These are phyloP conservation scores for Tipula unca DNA, from an alignment of 2,888 invertebrate genomes.

Conservation along the genomic window DNA sequence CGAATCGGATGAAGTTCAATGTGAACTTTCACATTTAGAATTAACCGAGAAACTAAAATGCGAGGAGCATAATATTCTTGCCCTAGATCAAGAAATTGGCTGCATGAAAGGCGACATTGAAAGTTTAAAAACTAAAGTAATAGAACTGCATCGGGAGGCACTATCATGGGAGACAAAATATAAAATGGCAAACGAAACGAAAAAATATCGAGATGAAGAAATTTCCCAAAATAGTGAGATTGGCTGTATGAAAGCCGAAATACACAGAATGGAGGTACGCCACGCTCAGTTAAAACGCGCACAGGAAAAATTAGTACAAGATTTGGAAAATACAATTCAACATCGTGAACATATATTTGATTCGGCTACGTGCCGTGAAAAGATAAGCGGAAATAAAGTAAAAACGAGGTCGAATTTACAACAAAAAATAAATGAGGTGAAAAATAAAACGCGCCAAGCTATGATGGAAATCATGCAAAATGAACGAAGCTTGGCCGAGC, in stretches of 20 bases:
- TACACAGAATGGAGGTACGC: slow-evolving; percentile 65
- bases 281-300: slow-evolving; percentile 36
- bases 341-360: slow-evolving; percentile 56
- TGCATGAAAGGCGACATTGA: slow-evolving; percentile 46
- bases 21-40: slow-evolving; percentile 46
- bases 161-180: slow-evolving; percentile 77
- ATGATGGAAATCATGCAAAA: slow-evolving; percentile 34
- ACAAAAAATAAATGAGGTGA: slow-evolving; percentile 51
- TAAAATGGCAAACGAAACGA: slow-evolving; percentile 60
- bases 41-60: slow-evolving; percentile 44
- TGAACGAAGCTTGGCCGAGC: slow-evolving; percentile 31
- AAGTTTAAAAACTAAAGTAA: slow-evolving; percentile 45
- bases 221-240: slow-evolving; percentile 60
- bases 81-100: slow-evolving; percentile 62
- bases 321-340: slow-evolving; percentile 55
- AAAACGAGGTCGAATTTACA: slow-evolving; percentile 45
- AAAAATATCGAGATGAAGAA: slow-evolving; percentile 57
- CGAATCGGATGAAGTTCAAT: slow-evolving; percentile 47
- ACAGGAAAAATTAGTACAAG: slow-evolving; percentile 45
- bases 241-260: slow-evolving; percentile 67
- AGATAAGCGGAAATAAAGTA: slow-evolving; percentile 42
- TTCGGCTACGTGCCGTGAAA: slow-evolving; percentile 48
- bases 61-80: slow-evolving; percentile 15
- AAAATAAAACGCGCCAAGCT: slow-evolving; percentile 48
- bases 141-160: slow-evolving; percentile 58